phyloP scores from a whole-genome alignment of 2,113 vertebrate genomes.

The Nipponia nippon region DNA sequence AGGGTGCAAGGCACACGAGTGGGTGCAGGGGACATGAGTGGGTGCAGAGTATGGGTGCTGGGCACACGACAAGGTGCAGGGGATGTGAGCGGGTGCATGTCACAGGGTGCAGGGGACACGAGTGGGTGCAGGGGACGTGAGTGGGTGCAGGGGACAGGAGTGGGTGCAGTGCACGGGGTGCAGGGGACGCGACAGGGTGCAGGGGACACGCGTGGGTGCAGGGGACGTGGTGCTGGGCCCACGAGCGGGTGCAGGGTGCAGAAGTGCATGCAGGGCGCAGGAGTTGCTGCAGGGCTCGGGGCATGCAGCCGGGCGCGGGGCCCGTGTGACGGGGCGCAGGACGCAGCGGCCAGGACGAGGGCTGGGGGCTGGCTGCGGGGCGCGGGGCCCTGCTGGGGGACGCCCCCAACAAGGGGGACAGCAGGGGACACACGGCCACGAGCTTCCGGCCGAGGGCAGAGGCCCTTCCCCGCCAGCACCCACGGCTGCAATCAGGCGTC shows the following conservation, averaged over 20 bases:
- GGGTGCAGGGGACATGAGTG: neutral
- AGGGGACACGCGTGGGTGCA: no score
- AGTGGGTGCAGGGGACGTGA: no score
- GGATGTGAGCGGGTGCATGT: no score
- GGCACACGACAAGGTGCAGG: no score
- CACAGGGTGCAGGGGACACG: no score
- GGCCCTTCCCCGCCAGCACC: neutral
- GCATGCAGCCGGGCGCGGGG: neutral
- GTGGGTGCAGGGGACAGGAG: no score
- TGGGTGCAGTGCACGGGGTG: no score
- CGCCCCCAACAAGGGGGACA: neutral
- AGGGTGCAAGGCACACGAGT: neutral
- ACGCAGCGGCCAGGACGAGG: neutral
- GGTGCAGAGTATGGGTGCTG: neutral
- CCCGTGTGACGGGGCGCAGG: accelerated
- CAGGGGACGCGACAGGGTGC: no score
- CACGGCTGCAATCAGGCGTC: neutral
- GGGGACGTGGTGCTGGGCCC: neutral
- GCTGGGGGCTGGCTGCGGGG: neutral
- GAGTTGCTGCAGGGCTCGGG: neutral
- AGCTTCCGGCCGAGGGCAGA: no score
- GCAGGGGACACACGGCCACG: neutral
- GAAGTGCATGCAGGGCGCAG: neutral
- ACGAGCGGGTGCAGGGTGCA: neutral
- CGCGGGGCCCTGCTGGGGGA: neutral